phyloP scores from a whole-genome alignment of 2,888 invertebrate species.

The Andricus quercusramuli region DNA sequence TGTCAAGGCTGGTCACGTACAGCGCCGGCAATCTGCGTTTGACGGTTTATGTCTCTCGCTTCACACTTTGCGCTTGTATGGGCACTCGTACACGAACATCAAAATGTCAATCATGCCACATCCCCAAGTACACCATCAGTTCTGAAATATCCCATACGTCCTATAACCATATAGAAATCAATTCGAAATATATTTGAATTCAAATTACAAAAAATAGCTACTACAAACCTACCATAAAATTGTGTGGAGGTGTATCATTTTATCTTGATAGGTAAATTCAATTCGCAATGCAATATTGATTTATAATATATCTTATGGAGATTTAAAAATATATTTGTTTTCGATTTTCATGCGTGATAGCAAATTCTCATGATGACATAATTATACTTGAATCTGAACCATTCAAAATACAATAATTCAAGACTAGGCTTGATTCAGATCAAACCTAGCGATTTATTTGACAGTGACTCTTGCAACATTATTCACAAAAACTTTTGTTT shows the following conservation, averaged over 20 bases:
- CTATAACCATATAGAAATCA: background rate
- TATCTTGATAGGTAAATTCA: background rate
- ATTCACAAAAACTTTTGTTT: no score
- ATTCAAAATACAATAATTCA: no score
- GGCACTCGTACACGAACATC: conserved; percentile 52
- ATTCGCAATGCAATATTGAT: background rate
- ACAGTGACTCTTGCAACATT: no score
- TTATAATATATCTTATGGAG: background rate
- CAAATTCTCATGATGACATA: no score
- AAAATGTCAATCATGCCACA: conserved; percentile 52
- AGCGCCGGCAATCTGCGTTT: conserved; percentile 66
- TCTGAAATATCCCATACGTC: background rate
- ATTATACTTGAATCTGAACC: no score
- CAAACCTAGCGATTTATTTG: no score
- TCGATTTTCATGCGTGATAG: no score
- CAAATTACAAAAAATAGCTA: conserved; percentile 9
- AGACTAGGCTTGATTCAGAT: no score
- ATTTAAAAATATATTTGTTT: no score
- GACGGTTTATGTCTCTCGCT: conserved; percentile 67
- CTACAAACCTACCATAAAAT: background rate
- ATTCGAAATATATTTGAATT: background rate
- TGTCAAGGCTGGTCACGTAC: conserved; percentile 69
- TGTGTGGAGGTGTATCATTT: background rate
- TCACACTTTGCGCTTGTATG: conserved; percentile 60
- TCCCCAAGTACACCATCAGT: conserved; percentile 12